Evolutionary conservation across 2,888 invertebrate species (phyloP), one percentile per base, ranked within the genome.

Genomic region (Rutpela maculata): DNA sequence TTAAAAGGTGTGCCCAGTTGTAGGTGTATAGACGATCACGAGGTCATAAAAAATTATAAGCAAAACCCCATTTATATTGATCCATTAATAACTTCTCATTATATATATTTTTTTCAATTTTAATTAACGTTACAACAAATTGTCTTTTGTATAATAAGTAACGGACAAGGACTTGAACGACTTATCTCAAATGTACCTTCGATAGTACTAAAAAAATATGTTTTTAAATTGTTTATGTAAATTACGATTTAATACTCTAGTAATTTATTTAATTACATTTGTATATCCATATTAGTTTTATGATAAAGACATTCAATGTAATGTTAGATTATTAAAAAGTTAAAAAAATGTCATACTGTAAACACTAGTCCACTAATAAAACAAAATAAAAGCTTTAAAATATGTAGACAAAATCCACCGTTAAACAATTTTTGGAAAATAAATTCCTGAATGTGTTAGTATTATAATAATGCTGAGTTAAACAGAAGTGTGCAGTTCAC

Each of bases 1-100:
- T 62, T 65, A 75, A 72, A 78, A 81, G 82, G 82, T 78, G 82
- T 79, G 82, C 78, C 80, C 76, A 69, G 75, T 79, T 79, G 82
- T 82, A 80, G 82, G 82, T 82, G 82, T 82, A 75, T 63, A 78
- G 75, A 78, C 78, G 75, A 78, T 75, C 78, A 68, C 78, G 75
- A 75, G 67, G 75, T 72, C 75, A 78, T 72, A 75, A 72, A 78
- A 72, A 63, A 72, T 26, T 35, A 71, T 65, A 76, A 76, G 66
- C 71, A 71, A 66, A 76, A 43, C 75, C 71, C 72, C 55, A 55
- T 72, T 76, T 76, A 71, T 67, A 76, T 71, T 66, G 71, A 76
- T 76, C 75, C 71, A 71, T 59, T 76, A 66, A 71, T 60, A 38
- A 19, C 59, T 59, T 43, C 12, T 59, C 71, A 66, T 71, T 71